Evolutionary conservation across 2,888 invertebrate genomes (phyloP).

Genomic region (Isotomurus palustris): DNA sequence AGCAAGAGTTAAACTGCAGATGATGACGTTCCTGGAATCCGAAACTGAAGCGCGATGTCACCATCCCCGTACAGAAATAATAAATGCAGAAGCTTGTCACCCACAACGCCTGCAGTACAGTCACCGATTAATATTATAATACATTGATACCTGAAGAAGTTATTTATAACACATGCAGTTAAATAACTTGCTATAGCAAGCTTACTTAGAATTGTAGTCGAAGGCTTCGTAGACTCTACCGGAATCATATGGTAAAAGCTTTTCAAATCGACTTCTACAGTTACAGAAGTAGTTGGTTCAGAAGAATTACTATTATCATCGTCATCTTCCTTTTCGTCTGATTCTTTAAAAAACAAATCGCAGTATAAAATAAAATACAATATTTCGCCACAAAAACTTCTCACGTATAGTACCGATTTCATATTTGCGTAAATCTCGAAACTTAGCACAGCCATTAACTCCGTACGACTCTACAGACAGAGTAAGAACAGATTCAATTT

Average conservation of each 20-base stretch:
- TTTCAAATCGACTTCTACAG: constrained; percentile 37
- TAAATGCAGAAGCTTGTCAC: constrained; percentile 26
- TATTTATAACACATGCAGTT: not conserved
- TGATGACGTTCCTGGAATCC: no score
- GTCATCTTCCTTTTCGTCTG: constrained; percentile 8
- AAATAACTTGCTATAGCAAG: not conserved
- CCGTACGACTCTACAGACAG: constrained; percentile 73
- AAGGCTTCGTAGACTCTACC: constrained; percentile 26
- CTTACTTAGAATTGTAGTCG: constrained; percentile 29
- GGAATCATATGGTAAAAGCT: constrained; percentile 27
- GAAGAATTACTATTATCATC: not conserved
- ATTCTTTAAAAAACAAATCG: not conserved
- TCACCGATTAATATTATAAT: not conserved
- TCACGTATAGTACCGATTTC: constrained; percentile 8
- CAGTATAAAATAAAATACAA: not conserved
- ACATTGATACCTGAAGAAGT: no score
- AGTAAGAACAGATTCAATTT: constrained; percentile 64
- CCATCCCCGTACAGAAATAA: constrained; percentile 32
- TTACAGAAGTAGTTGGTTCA: constrained; percentile 2
- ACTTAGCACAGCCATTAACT: constrained; percentile 75
- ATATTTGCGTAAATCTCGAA: constrained; percentile 58
- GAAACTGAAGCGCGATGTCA: no score
- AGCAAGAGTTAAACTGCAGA: no score
- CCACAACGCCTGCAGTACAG: constrained; percentile 23
- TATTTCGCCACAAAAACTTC: not conserved